Evolutionary conservation across 2,888 invertebrate genomes (phyloP).

Genomic region (Shargacucullia verbasci): DNA sequence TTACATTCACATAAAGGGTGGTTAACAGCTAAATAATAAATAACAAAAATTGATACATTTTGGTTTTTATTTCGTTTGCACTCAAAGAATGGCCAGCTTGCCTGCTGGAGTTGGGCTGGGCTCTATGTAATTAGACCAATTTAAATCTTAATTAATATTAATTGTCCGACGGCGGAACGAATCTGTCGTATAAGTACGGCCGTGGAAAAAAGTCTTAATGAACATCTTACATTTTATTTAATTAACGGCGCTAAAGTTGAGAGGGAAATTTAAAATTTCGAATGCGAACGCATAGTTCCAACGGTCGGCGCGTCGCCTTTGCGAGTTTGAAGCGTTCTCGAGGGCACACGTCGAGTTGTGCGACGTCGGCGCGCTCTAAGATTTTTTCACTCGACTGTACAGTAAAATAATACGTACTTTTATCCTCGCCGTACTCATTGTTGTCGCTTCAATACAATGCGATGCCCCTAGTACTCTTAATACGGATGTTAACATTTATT

Average conservation of each 20-base stretch:
- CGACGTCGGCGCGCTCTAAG: constrained; percentile 56
- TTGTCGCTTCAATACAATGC: constrained; percentile 80
- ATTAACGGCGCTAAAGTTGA: constrained; percentile 45
- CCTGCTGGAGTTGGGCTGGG: constrained; percentile 79
- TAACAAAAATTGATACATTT: constrained; percentile 47
- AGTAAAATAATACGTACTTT: constrained; percentile 81
- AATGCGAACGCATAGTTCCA: constrained; percentile 46
- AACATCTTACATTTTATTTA: constrained; percentile 59
- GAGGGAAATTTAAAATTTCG: constrained; percentile 39
- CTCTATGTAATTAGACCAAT: constrained; percentile 89
- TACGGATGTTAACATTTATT: constrained; percentile 87
- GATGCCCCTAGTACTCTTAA: constrained; percentile 82
- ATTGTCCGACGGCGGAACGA: constrained; percentile 87
- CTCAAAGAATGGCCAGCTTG: constrained; percentile 75
- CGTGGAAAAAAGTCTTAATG: constrained; percentile 71
- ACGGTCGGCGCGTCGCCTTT: constrained; percentile 57
- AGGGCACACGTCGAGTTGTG: constrained; percentile 58
- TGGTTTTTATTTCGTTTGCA: constrained; percentile 68
- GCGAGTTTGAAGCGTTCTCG: constrained; percentile 64
- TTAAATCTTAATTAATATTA: constrained; percentile 89
- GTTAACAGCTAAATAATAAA: constrained; percentile 16
- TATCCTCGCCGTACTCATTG: constrained; percentile 77
- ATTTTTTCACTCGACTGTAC: constrained; percentile 76
- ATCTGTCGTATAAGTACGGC: constrained; percentile 85
- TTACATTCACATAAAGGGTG: neutral